A percentile compares a stretch with the other conserved stretches of the same genome.
Evolutionary conservation across 1,140 invertebrate genomes (phyloP).

Genomic region (Contarinia nasturtii): DNA sequence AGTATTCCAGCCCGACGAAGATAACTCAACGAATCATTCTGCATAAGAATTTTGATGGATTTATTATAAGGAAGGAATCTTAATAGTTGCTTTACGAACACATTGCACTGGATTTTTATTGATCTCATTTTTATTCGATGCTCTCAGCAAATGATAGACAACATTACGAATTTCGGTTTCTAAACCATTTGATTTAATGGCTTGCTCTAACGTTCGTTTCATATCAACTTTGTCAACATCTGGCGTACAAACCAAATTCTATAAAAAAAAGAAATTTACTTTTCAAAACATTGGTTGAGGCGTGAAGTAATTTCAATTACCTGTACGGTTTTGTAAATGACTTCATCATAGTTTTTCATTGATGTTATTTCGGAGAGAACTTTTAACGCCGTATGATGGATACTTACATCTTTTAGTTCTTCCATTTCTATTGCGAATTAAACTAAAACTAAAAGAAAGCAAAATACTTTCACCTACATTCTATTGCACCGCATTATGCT

Average conservation of each 20-base stretch:
- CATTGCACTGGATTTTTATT: constrained; percentile 5
- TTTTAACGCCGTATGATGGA: constrained; percentile 39
- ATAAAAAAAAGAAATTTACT: constrained; percentile 8
- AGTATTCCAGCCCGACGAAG: constrained; percentile 66
- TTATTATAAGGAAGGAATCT: background rate
- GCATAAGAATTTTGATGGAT: background rate
- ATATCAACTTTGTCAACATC: constrained; percentile 56
- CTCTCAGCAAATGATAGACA: constrained; percentile 57
- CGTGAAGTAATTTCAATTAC: constrained; percentile 14
- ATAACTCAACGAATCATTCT: constrained; percentile 39
- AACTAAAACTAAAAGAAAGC: too few species aligned
- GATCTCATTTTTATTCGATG: constrained; percentile 10
- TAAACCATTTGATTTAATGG: constrained; percentile 51
- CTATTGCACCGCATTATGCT: too few species aligned
- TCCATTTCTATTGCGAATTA: constrained; percentile 19
- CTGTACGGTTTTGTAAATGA: constrained; percentile 40
- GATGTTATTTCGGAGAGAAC: constrained; percentile 38
- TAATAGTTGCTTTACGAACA: background rate
- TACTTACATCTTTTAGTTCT: constrained; percentile 30
- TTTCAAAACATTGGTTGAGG: background rate
- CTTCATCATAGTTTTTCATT: constrained; percentile 36
- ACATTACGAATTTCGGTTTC: constrained; percentile 65
- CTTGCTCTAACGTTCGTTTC: constrained; percentile 47
- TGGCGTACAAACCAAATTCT: constrained; percentile 54
- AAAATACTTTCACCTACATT: too few species aligned